phyloP scores from a whole-genome alignment of 2,113 vertebrate species.

The Oceanodroma tethys region DNA sequence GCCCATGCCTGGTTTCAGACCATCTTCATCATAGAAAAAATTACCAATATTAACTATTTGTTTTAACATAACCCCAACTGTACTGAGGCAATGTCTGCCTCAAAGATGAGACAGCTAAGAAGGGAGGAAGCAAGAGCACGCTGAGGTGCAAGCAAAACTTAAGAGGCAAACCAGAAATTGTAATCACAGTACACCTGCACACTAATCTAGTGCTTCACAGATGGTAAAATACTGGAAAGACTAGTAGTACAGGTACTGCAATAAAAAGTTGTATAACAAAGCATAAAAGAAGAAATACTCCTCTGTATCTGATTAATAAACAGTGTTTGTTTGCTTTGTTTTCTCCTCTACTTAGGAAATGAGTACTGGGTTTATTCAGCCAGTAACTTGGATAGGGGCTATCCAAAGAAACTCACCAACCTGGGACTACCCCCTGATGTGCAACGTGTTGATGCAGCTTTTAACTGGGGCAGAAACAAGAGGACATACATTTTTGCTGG shows the following conservation, averaged over 20 bases:
- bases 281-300: background rate
- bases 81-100: background rate
- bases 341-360: slow-evolving; percentile 74
- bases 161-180: background rate
- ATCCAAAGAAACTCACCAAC: slow-evolving; percentile 87
- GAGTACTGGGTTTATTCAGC: slow-evolving; percentile 92
- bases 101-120: background rate
- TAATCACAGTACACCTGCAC: background rate
- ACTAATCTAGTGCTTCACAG: background rate
- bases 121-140: background rate
- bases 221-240: background rate
- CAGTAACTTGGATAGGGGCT: slow-evolving; percentile 86
- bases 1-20: background rate
- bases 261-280: background rate
- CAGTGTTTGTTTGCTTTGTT: background rate
- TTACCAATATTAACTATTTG: background rate
- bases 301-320: background rate
- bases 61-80: background rate
- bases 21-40: background rate
- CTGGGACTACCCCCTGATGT: slow-evolving; percentile 87
- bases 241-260: background rate
- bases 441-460: slow-evolving; percentile 85
- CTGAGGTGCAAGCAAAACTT: background rate
- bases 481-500: slow-evolving; percentile 94
- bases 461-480: slow-evolving; percentile 92